Base-by-base conservation (phyloP, 1,140 invertebrate species). In the Euschistus heros region DNA sequence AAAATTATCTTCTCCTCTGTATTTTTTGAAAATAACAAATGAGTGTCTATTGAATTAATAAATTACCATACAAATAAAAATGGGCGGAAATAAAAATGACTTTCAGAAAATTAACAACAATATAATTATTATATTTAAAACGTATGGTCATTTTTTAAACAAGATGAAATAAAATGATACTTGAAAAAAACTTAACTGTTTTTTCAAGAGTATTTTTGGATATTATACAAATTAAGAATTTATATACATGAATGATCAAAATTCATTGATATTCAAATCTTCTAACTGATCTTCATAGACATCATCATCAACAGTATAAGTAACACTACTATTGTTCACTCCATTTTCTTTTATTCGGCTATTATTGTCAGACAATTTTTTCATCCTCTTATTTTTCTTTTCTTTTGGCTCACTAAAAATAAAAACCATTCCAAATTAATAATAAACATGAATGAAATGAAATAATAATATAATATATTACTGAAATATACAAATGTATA, bases 251-350 rank as follows among this genome's bases (percentile, higher is more conserved):
- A 37, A 37, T 10, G 1, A 37, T 37, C 33, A 61, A 46, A 66
- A 30, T 33, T 37, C 47, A 37, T 66, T 54, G 18, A 60, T 62
- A 37, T 66, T 54, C 14, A 66, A 20, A 30, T 68, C 67, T 62
- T 68, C 65, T 27, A 66, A 60, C 50, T 66, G 33, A 37, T 68
- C 63, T n/a, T 68, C 66, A 54, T 59, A 30, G 14, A 62, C 0
- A 42, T 69, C 67, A 42, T 69, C 67, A 54, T 63, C 62, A 26
- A 24, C 61, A 18, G 47, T 50, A 4, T 50, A 8, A n/a, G n/a
- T 22, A 6, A 50, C 47, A 50, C 7, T 14, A 50, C 5, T 13
- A 20, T 50, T 22, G 1, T 50, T 22, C n/a, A 20, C 10, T 10
- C n/a, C n/a, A n/a, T 20, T 50, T 20, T 20, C 47, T 50, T 50